Evolutionary conservation across 2,888 invertebrate species (phyloP), one percentile per base, ranked within the genome.

Genomic region (Coelinius sp.): DNA sequence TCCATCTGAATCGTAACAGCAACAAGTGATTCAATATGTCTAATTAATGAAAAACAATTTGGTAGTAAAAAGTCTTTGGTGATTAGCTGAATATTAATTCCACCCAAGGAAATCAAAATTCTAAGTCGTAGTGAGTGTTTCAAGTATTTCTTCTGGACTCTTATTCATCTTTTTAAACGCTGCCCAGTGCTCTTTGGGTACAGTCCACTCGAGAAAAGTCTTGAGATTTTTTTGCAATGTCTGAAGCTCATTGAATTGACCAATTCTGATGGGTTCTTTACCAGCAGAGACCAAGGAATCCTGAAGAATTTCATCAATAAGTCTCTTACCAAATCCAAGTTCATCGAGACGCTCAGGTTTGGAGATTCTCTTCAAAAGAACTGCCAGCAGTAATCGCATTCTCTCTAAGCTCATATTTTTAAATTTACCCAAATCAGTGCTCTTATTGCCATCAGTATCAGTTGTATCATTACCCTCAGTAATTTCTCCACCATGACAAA

Each of bases 311-410:
- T 95, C 94, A 84, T 96, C 96, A 75, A 96, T 95, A 6, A 95
- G 90, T 64, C 93, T 87, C 80, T 90, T 90, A 72, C 94, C 94
- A 88, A 92, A 93, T 80, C 96, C 95, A 83, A 96, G 88, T 81
- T 93, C 93, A 75, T 93, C 92, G 56, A 96, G 90, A 81, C 93
- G 92, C 79, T 94, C 93, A 77, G 93, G 92, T n/a, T 93, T 92
- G 17, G 95, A 95, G 76, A 96, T 95, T 87, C 94, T 93, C 81
- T 95, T 95, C 67, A 96, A 88, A 49, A 96, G 90, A 52, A 95
- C 92, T 1, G 95, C 96, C 76, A 96, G 89, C 44, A 95, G 90
- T 77, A 94, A 91, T 71, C 96, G 90, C 92, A 96, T 93, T 78
- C 92, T 92, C 68, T 94, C 93, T 35, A 95, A 88, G 0, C 90